phyloP scores from a whole-genome alignment of 2,888 invertebrate species.

The Oscheius myriophilus region DNA sequence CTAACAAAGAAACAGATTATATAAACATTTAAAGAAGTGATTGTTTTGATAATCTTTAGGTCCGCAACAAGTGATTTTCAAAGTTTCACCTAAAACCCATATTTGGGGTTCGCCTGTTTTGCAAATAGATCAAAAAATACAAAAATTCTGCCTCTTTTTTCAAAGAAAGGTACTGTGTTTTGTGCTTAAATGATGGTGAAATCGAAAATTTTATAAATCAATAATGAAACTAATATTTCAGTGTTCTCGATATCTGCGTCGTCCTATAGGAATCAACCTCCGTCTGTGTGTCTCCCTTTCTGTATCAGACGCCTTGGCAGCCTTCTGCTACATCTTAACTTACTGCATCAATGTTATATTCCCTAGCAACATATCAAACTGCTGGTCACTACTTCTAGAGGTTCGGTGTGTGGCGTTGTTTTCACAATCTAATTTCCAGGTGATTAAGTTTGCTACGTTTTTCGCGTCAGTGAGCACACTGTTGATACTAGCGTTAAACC shows the following conservation, averaged over 20 bases:
- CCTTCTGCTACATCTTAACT: conserved; percentile 63
- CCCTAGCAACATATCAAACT: conserved; percentile 55
- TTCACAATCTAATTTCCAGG: conserved; percentile 38
- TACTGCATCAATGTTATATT: conserved; percentile 63
- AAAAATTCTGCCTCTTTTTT: too few species aligned
- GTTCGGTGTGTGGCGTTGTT: conserved; percentile 30
- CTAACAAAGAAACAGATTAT: too few species aligned
- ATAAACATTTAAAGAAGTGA: too few species aligned
- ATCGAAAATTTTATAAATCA: too few species aligned
- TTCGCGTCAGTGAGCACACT: conserved; percentile 78
- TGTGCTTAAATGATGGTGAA: too few species aligned
- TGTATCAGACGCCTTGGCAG: conserved; percentile 63
- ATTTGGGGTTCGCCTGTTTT: too few species aligned
- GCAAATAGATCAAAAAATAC: too few species aligned
- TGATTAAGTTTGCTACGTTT: conserved; percentile 70
- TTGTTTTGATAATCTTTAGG: too few species aligned
- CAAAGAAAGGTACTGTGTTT: too few species aligned
- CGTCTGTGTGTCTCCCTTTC: conserved; percentile 63
- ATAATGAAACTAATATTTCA: too few species aligned
- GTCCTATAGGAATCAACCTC: conserved; percentile 65
- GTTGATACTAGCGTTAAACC: conserved; percentile 78
- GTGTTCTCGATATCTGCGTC: conserved; percentile 62
- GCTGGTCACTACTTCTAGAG: conserved; percentile 61
- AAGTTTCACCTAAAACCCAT: too few species aligned
- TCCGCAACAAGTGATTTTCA: too few species aligned